These are phyloP conservation scores for Rissa tridactyla DNA, from an alignment of 2,113 vertebrate species.

Conservation along the genomic window DNA sequence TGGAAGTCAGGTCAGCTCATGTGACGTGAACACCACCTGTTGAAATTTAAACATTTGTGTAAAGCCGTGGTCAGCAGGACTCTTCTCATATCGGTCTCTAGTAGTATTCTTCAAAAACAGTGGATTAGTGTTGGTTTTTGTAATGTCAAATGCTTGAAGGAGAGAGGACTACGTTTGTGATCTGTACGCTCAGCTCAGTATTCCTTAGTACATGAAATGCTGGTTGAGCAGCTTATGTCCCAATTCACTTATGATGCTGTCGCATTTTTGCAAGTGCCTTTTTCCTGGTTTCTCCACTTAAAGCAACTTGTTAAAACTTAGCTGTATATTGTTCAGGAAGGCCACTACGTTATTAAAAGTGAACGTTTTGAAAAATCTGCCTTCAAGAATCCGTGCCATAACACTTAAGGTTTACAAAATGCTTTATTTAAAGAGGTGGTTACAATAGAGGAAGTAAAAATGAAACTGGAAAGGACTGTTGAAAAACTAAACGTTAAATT, in stretches of 20 bases:
- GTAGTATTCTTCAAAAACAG: background rate
- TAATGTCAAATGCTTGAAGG: background rate
- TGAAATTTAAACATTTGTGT: background rate
- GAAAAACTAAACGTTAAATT: background rate
- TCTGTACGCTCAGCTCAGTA: background rate
- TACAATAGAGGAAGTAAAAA: background rate
- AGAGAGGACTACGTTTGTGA: background rate
- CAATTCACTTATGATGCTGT: fast-evolving
- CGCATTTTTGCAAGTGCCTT: background rate
- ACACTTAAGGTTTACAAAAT: background rate
- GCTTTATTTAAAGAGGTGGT: background rate
- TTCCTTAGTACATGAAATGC: background rate
- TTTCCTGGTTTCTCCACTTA: background rate
- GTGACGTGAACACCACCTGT: background rate
- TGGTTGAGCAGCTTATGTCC: background rate
- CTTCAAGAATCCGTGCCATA: background rate
- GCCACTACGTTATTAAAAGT: background rate
- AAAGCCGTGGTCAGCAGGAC: background rate
- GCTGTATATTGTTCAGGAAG: background rate
- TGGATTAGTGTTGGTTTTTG: background rate
- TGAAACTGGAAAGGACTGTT: background rate
- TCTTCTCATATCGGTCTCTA: background rate
- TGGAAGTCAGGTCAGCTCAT: background rate
- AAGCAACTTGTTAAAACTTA: background rate
- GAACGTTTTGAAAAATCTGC: background rate